Base-by-base conservation (phyloP, 2,888 invertebrate species). In the Metopia argyrocephala region DNA sequence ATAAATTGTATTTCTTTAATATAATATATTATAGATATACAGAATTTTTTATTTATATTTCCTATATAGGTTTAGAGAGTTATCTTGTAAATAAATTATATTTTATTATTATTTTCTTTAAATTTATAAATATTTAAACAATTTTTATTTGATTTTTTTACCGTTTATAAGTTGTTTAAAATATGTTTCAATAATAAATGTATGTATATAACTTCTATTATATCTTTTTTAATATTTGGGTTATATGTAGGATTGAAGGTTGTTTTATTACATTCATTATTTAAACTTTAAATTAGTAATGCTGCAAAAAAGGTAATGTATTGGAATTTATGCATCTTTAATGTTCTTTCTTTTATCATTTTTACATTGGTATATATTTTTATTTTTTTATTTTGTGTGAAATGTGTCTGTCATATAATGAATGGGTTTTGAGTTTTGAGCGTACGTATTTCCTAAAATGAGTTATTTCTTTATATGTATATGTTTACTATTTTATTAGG, bases 91-190 rank as follows among this genome's bases (percentile, higher is more conserved):
- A 73, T 78, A 78, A 73, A 73, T 68, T 74, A n/a, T 69, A 48
- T 15, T 76, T 28, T 68, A 71, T 66, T 66, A 56, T 9, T 48
- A 21, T 65, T 38, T 23, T 71, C 57, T 65, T 56, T 27, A 57
- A 21, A 48, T 18, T 62, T 66, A 71, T 79, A 71, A 76, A 73
- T 76, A 76, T 80, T 76, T 46, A 80, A 80, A 80, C 80, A 80
- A 69, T 76, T 76, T 64, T 71, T 68, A 73, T 69, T 70, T 71
- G 48, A 31, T 52, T 61, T 28, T 59, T 54, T 64, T 57, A 45
- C 70, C 25, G 57, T 75, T 75, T 76, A 56, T 74, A 79, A 79
- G 38, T 65, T 25, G 62, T 64, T 66, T 62, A 52, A 62, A 73
- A 71, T 73, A 79, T 65, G 57, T 54, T 48, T 56, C 48, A 74